Conservation (phyloP, 2,888 invertebrate species). For the Girardia tigrina region DNA sequence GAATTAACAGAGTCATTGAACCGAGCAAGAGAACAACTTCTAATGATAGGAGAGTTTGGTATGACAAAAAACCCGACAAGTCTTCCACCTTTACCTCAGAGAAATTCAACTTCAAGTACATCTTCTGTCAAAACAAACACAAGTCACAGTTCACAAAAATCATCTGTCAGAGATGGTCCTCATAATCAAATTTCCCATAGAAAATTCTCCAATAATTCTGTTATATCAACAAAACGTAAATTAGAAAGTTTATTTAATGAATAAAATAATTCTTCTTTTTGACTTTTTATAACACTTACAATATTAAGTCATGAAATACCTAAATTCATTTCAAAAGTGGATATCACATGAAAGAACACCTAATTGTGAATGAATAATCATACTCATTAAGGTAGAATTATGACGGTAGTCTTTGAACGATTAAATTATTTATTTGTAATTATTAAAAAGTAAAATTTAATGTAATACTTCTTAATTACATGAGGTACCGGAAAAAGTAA, state of each 20-base stretch:
- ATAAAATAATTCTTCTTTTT: too few species aligned
- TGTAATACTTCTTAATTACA: too few species aligned
- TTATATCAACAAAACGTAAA: conserved; percentile 10
- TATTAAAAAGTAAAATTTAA: too few species aligned
- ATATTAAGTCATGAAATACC: too few species aligned
- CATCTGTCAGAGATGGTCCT: neutral
- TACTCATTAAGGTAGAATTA: too few species aligned
- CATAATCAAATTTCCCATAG: neutral
- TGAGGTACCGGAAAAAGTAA: too few species aligned
- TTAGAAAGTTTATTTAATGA: conserved; percentile 2
- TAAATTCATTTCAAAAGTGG: too few species aligned
- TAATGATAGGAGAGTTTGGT: conserved; percentile 35
- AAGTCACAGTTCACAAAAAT: neutral
- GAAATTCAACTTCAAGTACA: neutral
- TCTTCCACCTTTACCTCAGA: neutral
- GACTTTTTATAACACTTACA: too few species aligned
- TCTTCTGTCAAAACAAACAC: neutral
- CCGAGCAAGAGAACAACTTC: conserved; percentile 43
- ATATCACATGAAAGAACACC: too few species aligned
- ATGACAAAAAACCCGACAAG: neutral
- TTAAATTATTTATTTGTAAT: too few species aligned
- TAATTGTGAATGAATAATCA: too few species aligned
- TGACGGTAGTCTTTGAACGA: too few species aligned
- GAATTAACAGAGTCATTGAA: conserved; percentile 48
- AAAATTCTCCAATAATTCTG: neutral